Conservation (phyloP, 1,140 invertebrate species). For the Oreohelix idahoensis region DNA sequence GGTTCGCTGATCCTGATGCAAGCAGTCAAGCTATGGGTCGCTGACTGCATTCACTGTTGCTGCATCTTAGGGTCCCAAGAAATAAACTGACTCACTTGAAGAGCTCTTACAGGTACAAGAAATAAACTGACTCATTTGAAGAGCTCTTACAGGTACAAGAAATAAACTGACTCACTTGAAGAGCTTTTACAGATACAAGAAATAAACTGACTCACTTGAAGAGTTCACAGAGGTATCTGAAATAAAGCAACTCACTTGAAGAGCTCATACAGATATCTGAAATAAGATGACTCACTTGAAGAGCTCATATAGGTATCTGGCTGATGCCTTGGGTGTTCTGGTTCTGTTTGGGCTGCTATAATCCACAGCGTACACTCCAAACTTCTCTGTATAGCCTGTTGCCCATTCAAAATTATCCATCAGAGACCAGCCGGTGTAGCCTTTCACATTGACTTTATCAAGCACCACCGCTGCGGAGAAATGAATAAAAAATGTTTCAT, state of each 20-base stretch:
- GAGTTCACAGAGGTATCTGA: not conserved
- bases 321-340: slow-evolving; percentile 82
- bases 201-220: not conserved
- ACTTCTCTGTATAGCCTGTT: slow-evolving; percentile 76
- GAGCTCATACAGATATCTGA: slow-evolving; percentile 48
- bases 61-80: no score
- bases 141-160: no score
- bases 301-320: slow-evolving; percentile 60
- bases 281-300: slow-evolving; percentile 19
- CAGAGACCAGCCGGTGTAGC: slow-evolving; percentile 83
- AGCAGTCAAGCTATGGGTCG: no score
- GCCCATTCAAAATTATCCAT: slow-evolving; percentile 85
- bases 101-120: no score
- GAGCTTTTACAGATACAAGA: no score
- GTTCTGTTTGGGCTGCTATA: slow-evolving; percentile 79
- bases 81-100: no score
- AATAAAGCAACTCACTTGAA: slow-evolving; percentile 21
- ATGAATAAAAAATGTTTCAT: not conserved
- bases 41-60: no score
- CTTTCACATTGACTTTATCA: slow-evolving; percentile 80
- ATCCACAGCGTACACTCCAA: slow-evolving; percentile 84
- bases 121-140: no score
- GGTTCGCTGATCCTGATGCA: no score
- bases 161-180: no score
- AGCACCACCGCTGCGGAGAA: slow-evolving; percentile 69